Base-by-base conservation (phyloP, 2,888 invertebrate genomes). In the Acronicta leporina region DNA sequence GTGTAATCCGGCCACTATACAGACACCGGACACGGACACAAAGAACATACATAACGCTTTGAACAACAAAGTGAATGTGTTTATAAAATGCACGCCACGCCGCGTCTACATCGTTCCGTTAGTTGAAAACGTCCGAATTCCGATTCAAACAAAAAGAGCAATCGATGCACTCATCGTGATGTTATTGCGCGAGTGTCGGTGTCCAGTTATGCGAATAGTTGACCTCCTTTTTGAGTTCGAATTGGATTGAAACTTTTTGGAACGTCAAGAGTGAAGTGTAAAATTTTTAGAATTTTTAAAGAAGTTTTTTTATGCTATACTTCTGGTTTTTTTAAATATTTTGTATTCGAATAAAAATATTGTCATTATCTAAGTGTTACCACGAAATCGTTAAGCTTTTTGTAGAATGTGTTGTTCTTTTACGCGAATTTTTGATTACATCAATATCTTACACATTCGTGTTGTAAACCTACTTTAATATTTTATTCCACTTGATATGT, bases 211-310 rank as follows among this genome's bases (percentile, higher is more conserved):
- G 67, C 49, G 55, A 54, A 68, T 47, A 64, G 52, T 53, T 68
- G 64, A 68, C 67, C 70, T 53, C 52, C 20, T 69, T 69, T 68
- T 69, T 69, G 40, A 50, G 58, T 58, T 67, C 63, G 49, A 69
- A 69, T 63, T 63, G 13, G 63, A 69, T 57, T 46, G 33, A 16
- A 53, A 43, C 45, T 63, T 69, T 68, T 63, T 50, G 30, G 33
- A 57, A 30, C 16, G 63, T 51, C 14, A 30, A n/a, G 14, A 27
- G 42, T 63, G 58, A 58, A 68, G 58, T 45, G 58, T 42, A 38
- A 9, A 48, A 49, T 63, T 63, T 57, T 45, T 16, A 43, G 40
- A 40, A n/a, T n/a, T n/a, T n/a, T n/a, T n/a, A n/a, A n/a, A n/a
- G n/a, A n/a, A n/a, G n/a, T n/a, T n/a, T n/a, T n/a, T n/a, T n/a